A percentile compares a stretch with the other conserved stretches of the same genome.
These are phyloP conservation scores for Romanomermis culicivorax DNA, from an alignment of 2,888 invertebrate species.

Conservation along the genomic window DNA sequence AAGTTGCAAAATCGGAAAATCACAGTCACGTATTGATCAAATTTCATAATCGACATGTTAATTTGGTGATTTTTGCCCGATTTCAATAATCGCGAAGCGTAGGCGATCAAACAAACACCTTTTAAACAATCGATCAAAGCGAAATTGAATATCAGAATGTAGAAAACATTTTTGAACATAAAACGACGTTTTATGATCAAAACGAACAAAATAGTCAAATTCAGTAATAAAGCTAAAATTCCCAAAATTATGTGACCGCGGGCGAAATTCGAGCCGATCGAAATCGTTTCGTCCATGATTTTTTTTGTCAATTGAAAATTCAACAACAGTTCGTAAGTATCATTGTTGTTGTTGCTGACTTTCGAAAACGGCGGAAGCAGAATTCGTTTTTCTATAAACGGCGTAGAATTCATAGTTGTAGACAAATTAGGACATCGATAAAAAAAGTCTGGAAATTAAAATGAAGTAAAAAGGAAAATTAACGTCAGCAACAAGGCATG, in stretches of 20 bases:
- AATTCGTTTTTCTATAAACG: no score
- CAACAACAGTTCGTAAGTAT: no score
- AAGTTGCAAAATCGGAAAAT: conserved; percentile 15
- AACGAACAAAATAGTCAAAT: neutral
- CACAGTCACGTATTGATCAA: conserved; percentile 15
- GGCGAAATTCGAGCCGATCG: neutral
- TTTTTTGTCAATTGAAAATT: no score
- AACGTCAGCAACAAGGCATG: no score
- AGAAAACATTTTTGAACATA: conserved; percentile 15
- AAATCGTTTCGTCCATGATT: neutral
- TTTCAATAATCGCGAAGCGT: conserved; percentile 3
- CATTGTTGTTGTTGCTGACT: no score
- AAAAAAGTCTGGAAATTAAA: no score
- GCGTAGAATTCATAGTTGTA: no score
- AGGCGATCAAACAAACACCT: conserved; percentile 12
- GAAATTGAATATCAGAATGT: conserved; percentile 20
- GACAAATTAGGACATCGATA: no score
- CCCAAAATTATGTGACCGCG: neutral
- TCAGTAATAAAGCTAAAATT: neutral
- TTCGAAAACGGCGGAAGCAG: no score
- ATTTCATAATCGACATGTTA: conserved; percentile 11
- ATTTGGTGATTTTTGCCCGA: neutral
- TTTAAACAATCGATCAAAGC: conserved; percentile 18
- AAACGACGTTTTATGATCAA: neutral
- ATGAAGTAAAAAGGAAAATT: no score